Evolutionary conservation across 1,140 invertebrate species (phyloP), one percentile per base, ranked within the genome.

Genomic region (Andricus grossulariae): DNA sequence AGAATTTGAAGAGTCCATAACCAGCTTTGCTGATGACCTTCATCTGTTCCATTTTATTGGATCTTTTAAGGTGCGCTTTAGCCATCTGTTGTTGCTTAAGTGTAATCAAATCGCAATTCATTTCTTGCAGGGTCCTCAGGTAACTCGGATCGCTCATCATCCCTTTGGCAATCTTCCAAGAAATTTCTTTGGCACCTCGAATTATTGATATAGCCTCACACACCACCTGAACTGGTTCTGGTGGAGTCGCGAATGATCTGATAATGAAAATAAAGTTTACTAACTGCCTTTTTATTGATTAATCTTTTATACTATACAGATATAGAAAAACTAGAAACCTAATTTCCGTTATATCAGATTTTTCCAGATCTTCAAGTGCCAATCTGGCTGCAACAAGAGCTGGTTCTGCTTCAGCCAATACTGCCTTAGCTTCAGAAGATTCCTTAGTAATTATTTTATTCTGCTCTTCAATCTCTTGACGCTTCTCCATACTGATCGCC

Each of bases 111-210:
- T 98, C 95, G 77, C 95, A 96, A 86, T 98, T 96, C 94, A 98
- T 95, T 84, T 97, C 96, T 90, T 96, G 95, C 3, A 98, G 89
- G 39, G 92, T 93, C 78, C 93, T 93, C 4, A 98, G 86, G 88
- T 98, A 98, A 88, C 94, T 96, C 0, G 96, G 95, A 88, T 98
- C 97, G 0, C 95, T 94, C 97, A 98, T 97, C 94, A 98, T 96
- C 15, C 93, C 95, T 86, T 97, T 97, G 0, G 96, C 97, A 15
- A 94, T 94, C 90, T 98, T 98, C 97, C 97, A 98, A 52, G 93
- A 96, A 0, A 98, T 94, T 70, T 98, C 97, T 81, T 96, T 96
- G 12, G 95, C 92, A 2, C 95, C 96, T 80, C 94, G 93, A 19
- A 98, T 92, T 72, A 98, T 96, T 0, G 95, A 95, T 25, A 98